Evolutionary conservation across 2,888 invertebrate species (phyloP), one percentile per base, ranked within the genome.

Genomic region (Synanthedon myopaeformis): DNA sequence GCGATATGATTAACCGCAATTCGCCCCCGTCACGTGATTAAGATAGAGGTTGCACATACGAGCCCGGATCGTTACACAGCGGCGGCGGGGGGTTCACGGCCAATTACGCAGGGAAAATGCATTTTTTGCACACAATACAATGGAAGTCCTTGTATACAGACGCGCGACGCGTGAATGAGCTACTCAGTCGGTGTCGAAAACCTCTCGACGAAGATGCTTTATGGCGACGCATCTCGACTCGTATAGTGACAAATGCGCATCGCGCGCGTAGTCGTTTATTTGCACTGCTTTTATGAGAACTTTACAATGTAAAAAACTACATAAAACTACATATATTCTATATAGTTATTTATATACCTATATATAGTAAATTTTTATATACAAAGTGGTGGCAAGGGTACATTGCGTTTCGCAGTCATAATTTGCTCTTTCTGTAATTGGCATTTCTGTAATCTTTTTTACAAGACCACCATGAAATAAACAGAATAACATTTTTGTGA

Each of bases 1-100:
- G 74, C 78, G 83, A 84, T 84, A 82, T 82, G 82, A 80, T 83
- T 78, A 70, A 72, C 76, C 77, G 74, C 80, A 79, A 79, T 79
- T 72, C 76, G 76, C 70, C 67, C 72, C 74, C 76, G 59, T 60
- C 63, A 57, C 57, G 62, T 61, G 60, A 57, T 59, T 59, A 48
- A 52, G 48, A 52, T 52, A 52, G 52, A 17, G 12, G 52, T 23
- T 52, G 41, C 52, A 23, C 6, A 42, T 10, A 28, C 28, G 28
- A 52, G 28, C 12, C 49, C 54, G 41, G 53, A 56, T 54, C 51
- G 53, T 59, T 59, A 60, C 58, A 61, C 58, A 58, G 54, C 55
- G 52, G 54, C 55, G 52, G 49, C 51, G 58, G 70, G 70, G 70
- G 67, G 71, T 70, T 74, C 69, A 67, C 69, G 72, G 72, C 74